Percentiles rank a stretch among this genome's conserved stretches.
Evolutionary conservation across 2,888 invertebrate genomes (phyloP).

Genomic region (Drosophila mimetica): DNA sequence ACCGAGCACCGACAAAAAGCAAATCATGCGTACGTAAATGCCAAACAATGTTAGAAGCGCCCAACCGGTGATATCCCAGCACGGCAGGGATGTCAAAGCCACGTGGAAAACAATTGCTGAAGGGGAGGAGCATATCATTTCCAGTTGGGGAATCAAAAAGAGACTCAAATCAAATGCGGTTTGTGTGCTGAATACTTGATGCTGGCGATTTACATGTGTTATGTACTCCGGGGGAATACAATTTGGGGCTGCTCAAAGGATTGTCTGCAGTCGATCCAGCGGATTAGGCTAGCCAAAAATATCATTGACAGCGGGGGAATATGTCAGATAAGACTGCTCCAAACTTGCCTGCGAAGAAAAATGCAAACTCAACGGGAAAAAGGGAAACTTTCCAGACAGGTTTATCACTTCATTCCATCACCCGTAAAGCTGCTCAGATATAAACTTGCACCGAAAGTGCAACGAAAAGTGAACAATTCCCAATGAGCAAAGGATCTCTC

Average conservation of each 20-base stretch:
- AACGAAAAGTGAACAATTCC: conserved; percentile 53
- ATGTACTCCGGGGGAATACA: background rate
- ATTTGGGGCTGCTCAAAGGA: conserved; percentile 10
- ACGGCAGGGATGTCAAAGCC: conserved; percentile 24
- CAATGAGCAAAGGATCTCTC: conserved; percentile 49
- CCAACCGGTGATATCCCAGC: conserved; percentile 13
- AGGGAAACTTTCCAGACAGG: conserved; percentile 76
- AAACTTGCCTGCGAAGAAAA: conserved; percentile 35
- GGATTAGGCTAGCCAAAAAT: conserved; percentile 23
- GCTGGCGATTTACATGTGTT: conserved; percentile 57
- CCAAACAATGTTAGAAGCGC: conserved; percentile 33
- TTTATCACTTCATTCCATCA: conserved; percentile 78
- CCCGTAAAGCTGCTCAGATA: conserved; percentile 50
- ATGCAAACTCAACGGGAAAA: conserved; percentile 54
- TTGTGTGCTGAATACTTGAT: conserved; percentile 61
- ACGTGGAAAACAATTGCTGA: conserved; percentile 20
- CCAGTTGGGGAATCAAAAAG: conserved; percentile 34
- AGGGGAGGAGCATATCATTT: conserved; percentile 12
- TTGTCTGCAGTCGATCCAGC: conserved; percentile 14
- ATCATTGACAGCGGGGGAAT: conserved; percentile 29
- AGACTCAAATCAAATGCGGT: conserved; percentile 39
- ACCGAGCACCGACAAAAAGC: conserved; percentile 54
- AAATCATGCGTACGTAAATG: conserved; percentile 61
- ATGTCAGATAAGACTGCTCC: conserved; percentile 49
- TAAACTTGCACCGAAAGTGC: conserved; percentile 29